A percentile compares a stretch with the other conserved stretches of the same genome.
These are phyloP conservation scores for Axis porcinus DNA, from an alignment of 2,113 vertebrate species.

Conservation along the genomic window DNA sequence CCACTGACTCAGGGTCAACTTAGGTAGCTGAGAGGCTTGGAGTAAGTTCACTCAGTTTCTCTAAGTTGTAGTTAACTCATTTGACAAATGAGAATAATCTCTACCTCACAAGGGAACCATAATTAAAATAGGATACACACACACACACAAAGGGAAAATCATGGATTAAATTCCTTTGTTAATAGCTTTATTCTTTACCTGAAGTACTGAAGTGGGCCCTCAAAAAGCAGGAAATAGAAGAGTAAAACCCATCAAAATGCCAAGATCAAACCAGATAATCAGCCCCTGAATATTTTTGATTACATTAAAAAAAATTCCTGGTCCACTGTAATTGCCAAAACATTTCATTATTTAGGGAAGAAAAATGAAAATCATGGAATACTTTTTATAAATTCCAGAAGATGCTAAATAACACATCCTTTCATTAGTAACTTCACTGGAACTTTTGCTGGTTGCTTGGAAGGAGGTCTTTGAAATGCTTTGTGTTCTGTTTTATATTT, in stretches of 20 bases:
- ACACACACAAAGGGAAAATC: not conserved
- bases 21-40: not conserved
- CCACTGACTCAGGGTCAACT: not conserved
- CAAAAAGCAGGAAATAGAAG: not conserved
- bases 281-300: not conserved
- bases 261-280: not conserved
- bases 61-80: not conserved
- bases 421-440: not conserved
- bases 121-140: not conserved
- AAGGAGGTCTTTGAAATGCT: not conserved
- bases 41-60: not conserved
- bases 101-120: no score
- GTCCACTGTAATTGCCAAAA: not conserved
- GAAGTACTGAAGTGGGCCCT: not conserved
- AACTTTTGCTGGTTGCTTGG: not conserved
- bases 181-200: not conserved
- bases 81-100: not conserved
- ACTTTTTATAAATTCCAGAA: not conserved
- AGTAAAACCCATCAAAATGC: not conserved
- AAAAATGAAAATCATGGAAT: not conserved
- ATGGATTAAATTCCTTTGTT: not conserved
- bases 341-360: not conserved
- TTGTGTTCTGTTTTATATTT: not conserved
- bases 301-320: not conserved
- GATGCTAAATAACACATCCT: slow-evolving; percentile 3